These are phyloP conservation scores for Emydoidea blandingii DNA, from an alignment of 2,797 vertebrate genomes.

Conservation along the genomic window DNA sequence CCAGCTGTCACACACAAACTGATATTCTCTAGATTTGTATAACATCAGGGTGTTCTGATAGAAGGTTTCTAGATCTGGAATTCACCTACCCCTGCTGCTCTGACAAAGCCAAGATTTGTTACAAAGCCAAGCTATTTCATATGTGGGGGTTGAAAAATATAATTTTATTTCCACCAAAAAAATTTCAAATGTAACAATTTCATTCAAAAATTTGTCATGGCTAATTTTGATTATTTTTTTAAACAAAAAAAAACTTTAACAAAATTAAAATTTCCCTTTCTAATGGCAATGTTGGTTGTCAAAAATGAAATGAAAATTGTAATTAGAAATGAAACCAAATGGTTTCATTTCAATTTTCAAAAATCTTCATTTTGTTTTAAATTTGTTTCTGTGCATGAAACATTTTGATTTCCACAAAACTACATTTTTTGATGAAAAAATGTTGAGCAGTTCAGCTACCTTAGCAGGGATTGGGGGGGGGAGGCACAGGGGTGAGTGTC, in stretches of 20 bases:
- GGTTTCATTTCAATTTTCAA: constrained; percentile 27
- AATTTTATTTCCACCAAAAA: background rate
- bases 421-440: background rate
- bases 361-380: background rate
- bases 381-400: constrained; percentile 15
- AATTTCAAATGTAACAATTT: background rate
- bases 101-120: constrained; percentile 58
- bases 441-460: background rate
- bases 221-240: background rate
- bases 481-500: background rate
- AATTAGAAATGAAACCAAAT: constrained; percentile 8
- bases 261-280: constrained; percentile 26
- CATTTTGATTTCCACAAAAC: constrained; percentile 9
- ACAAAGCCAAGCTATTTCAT: background rate
- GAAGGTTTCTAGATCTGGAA: constrained; percentile 34
- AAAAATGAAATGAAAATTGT: constrained; percentile 46
- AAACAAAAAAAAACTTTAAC: constrained; percentile 41
- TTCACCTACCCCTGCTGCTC: constrained; percentile 34
- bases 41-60: constrained; percentile 10
- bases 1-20: constrained; percentile 44
- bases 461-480: background rate
- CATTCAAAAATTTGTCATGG: background rate
- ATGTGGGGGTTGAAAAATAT: constrained; percentile 46
- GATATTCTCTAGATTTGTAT: constrained; percentile 49
- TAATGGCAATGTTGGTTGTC: constrained; percentile 46